Percentiles rank a stretch among this genome's conserved stretches.
Evolutionary conservation across 2,888 invertebrate species (phyloP).

Genomic region (Auanema sp.): DNA sequence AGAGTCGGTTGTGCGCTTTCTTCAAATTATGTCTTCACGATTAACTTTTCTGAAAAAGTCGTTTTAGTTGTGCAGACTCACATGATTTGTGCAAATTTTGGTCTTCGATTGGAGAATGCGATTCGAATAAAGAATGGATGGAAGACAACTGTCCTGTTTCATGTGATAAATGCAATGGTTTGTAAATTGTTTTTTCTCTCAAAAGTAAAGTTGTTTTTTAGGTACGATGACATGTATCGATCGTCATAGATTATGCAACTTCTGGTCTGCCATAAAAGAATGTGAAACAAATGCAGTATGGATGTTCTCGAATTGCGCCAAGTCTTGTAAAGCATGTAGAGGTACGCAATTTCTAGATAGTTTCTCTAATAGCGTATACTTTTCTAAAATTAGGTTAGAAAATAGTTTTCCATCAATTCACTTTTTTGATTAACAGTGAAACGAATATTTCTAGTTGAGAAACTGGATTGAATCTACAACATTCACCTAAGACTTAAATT

Average conservation of each 20-base stretch:
- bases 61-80: constrained; percentile 45
- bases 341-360: constrained; percentile 26
- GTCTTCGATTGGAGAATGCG: constrained; percentile 62
- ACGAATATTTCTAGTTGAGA: constrained; percentile 1
- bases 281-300: constrained; percentile 63
- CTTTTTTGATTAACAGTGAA: background rate
- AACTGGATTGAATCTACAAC: constrained; percentile 1
- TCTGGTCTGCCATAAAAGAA: constrained; percentile 61
- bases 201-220: constrained; percentile 12
- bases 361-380: background rate
- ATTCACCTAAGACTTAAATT: too few species aligned
- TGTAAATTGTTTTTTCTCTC: background rate
- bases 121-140: constrained; percentile 62
- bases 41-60: too few species aligned
- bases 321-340: constrained; percentile 61
- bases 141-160: constrained; percentile 56
- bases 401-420: background rate
- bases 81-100: constrained; percentile 64
- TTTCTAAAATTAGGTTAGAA: background rate
- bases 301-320: constrained; percentile 62
- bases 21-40: too few species aligned
- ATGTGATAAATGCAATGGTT: constrained; percentile 59
- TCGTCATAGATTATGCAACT: constrained; percentile 58
- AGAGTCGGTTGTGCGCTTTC: too few species aligned
- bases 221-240: constrained; percentile 59